A percentile compares a stretch with the other conserved stretches of the same genome.
These are phyloP conservation scores for Vanessa cardui DNA, from an alignment of 2,888 invertebrate genomes.

Conservation along the genomic window DNA sequence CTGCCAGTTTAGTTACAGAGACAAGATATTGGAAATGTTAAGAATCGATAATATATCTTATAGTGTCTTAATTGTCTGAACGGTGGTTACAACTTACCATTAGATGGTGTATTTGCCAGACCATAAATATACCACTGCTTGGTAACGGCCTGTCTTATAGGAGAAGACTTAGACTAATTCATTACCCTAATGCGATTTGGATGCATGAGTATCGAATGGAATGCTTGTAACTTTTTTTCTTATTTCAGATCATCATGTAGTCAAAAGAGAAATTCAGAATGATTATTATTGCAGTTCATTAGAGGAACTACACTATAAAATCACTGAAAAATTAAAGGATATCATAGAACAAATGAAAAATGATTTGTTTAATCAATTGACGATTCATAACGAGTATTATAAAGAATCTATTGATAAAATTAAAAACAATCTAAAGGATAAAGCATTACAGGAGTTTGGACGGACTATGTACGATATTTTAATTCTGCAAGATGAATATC, in stretches of 20 bases:
- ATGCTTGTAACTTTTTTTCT: slow-evolving; percentile 11
- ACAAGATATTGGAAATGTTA: too few species aligned
- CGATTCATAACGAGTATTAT: slow-evolving; percentile 32
- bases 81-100: too few species aligned
- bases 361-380: slow-evolving; percentile 25
- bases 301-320: slow-evolving; percentile 41
- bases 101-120: too few species aligned
- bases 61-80: too few species aligned
- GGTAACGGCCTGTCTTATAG: too few species aligned
- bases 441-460: slow-evolving; percentile 50
- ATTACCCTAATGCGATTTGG: neutral
- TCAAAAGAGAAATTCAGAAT: slow-evolving; percentile 27
- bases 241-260: slow-evolving; percentile 26
- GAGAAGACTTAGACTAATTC: too few species aligned
- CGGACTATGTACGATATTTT: slow-evolving; percentile 54
- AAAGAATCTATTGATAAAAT: slow-evolving; percentile 37
- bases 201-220: neutral
- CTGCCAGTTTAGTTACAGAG: too few species aligned
- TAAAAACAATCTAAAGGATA: slow-evolving; percentile 46
- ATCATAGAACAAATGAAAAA: slow-evolving; percentile 31
- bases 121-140: too few species aligned
- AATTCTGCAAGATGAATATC: slow-evolving; percentile 52
- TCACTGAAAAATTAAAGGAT: slow-evolving; percentile 39
- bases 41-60: too few species aligned
- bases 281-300: slow-evolving; percentile 47